Percentiles rank a stretch among this genome's conserved stretches.
Conservation (phyloP, 2,113 vertebrate species). For the Pionites leucogaster region DNA sequence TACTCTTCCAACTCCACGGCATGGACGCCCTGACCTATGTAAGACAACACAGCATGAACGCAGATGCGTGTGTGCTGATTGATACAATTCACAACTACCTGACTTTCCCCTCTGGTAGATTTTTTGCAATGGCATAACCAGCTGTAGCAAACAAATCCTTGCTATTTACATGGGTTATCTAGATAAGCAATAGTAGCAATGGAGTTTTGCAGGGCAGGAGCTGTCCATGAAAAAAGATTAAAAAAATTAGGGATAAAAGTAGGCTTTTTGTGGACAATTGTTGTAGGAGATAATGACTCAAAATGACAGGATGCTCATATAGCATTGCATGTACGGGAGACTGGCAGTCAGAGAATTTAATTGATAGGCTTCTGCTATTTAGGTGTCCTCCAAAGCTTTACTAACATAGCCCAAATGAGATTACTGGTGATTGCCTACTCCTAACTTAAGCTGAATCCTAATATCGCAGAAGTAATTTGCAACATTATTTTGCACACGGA, state of each 20-base stretch:
- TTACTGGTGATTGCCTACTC: background rate
- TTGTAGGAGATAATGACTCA: background rate
- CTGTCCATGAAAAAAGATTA: background rate
- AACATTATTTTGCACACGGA: background rate
- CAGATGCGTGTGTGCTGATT: background rate
- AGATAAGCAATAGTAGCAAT: background rate
- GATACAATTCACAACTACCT: background rate
- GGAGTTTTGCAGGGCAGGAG: background rate
- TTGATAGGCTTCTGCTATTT: background rate
- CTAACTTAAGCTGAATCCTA: background rate
- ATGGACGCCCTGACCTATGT: background rate
- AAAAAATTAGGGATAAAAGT: background rate
- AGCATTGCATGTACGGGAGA: background rate
- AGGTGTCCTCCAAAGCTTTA: background rate
- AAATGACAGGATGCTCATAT: background rate
- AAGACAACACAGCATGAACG: background rate
- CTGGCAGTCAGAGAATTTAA: background rate
- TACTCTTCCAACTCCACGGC: background rate
- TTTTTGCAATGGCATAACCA: background rate
- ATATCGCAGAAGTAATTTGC: background rate
- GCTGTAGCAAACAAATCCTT: background rate
- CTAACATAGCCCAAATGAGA: background rate
- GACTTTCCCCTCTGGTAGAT: background rate
- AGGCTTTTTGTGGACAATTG: background rate
- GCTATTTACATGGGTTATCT: background rate